Base-by-base conservation (phyloP, 2,797 vertebrate species). In the Salmo trutta region DNA sequence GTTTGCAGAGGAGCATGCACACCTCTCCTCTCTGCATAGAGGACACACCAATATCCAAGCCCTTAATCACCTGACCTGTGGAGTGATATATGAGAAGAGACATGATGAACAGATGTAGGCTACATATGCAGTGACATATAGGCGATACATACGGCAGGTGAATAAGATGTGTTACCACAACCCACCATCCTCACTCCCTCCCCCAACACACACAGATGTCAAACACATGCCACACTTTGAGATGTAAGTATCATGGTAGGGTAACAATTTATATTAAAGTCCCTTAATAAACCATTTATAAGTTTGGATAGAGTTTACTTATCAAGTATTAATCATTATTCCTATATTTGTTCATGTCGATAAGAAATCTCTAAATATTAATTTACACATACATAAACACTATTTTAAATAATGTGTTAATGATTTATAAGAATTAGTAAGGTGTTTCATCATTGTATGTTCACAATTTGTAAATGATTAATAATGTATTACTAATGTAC, bases 1-100 rank as follows among this genome's bases (percentile, higher is more conserved):
- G 97, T 77, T 94, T 95, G 89, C 97, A 99, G 52, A 98, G 91
- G 77, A 99, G 85, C 53, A 93, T 93, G 88, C 96, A 97, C 83
- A 97, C 87, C 86, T 99, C 98, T 33, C 97, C 97, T 80, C 91
- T 97, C 91, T 94, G 95, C 98, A 99, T 99, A 73, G 96, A 96
- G 71, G 95, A 83, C 79, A 99, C 95, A 0, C 93, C 95, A 0
- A 98, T 93, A 84, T 99, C 98, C 97, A 97, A 99, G 0, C 96
- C 97, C 83, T 97, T 98, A 81, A 99, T 97, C 54, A 99, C 97
- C 84, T 98, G 97, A 77, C 97, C 98, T 99, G 87, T 77, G 78
- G 75, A 70, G 53, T 88, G 75, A 77, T 27, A 64, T 24, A 24
- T 24, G 12, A 64, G 59, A 24, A 64, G 72, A 27, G 15, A 72